Percentiles rank a stretch among this genome's conserved stretches.
phyloP scores from a whole-genome alignment of 2,797 vertebrate species.

The Anguilla pacifica region DNA sequence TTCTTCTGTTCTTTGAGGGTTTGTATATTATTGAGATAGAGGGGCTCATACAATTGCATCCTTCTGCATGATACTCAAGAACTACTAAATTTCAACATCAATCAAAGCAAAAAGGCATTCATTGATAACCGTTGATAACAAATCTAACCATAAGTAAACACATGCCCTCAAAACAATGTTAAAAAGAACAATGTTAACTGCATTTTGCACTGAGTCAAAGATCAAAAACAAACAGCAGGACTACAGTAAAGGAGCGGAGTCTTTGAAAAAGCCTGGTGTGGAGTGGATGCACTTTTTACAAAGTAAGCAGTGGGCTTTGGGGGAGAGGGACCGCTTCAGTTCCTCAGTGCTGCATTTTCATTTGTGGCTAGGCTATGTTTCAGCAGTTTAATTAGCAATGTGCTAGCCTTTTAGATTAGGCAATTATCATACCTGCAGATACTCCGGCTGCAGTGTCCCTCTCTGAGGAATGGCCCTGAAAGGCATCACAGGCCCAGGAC shows the following conservation, averaged over 20 bases:
- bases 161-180: not conserved
- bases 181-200: not conserved
- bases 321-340: not conserved
- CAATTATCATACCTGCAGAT: conserved; percentile 31
- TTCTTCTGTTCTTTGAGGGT: not conserved
- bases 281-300: not conserved
- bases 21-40: not conserved
- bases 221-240: not conserved
- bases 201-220: not conserved
- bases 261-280: not conserved
- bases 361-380: conserved; percentile 22
- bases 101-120: not conserved
- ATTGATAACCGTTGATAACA: not conserved
- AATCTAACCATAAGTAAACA: not conserved
- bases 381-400: conserved; percentile 39
- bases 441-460: conserved; percentile 16
- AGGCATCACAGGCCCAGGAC: conserved; percentile 31
- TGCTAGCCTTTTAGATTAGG: conserved; percentile 38
- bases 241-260: not conserved
- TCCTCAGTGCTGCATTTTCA: conserved; percentile 17
- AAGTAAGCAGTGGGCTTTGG: not conserved
- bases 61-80: not conserved
- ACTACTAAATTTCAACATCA: not conserved
- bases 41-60: not conserved
- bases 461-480: conserved; percentile 28